These are phyloP conservation scores for Melipona bicolor DNA, from an alignment of 2,888 invertebrate species.

Conservation along the genomic window DNA sequence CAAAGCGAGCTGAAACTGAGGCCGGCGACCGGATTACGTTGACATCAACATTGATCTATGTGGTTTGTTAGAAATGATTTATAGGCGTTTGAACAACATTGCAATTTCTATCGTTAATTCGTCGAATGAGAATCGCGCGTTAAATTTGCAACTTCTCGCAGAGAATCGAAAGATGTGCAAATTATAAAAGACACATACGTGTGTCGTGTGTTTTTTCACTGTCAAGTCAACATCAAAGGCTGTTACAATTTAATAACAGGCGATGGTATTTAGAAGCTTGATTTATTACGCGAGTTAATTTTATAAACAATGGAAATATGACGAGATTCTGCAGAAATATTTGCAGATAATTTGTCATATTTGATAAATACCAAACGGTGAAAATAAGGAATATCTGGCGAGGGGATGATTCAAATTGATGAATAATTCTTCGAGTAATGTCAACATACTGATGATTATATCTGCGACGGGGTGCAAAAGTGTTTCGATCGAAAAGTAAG, in stretches of 20 bases:
- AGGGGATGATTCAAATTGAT: neutral
- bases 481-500: no score
- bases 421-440: neutral
- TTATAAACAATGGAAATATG: neutral
- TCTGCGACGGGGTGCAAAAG: no score
- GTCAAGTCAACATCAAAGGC: neutral
- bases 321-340: neutral
- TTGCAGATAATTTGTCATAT: neutral
- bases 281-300: neutral
- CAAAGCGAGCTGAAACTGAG: neutral
- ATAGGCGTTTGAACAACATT: neutral
- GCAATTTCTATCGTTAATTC: neutral
- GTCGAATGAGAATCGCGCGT: neutral
- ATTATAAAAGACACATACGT: neutral
- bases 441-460: neutral
- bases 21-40: constrained; percentile 8
- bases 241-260: neutral
- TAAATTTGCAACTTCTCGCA: neutral
- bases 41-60: neutral
- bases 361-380: neutral
- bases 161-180: neutral
- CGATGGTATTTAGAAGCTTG: neutral
- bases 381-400: neutral
- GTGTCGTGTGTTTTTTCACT: neutral
- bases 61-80: constrained; percentile 1